phyloP scores from a whole-genome alignment of 2,113 vertebrate species.

The Microtus ochrogaster region DNA sequence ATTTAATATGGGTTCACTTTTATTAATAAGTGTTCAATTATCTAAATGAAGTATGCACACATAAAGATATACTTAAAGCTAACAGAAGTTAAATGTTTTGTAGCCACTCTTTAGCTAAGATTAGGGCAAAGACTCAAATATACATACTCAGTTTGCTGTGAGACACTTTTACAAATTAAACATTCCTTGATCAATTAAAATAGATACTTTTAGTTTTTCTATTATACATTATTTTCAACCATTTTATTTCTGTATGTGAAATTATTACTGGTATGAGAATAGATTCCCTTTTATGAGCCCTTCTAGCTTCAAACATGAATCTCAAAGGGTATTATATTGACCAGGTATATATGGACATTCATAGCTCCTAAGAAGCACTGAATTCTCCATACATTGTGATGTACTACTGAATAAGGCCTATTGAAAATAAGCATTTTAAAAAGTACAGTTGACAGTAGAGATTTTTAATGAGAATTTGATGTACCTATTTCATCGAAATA shows the following conservation, averaged over 20 bases:
- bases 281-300: background rate
- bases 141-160: background rate
- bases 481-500: background rate
- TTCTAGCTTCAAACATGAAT: conserved; percentile 30
- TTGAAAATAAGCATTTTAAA: conserved; percentile 2
- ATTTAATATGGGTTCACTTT: background rate
- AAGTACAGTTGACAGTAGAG: background rate
- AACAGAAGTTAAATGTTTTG: background rate
- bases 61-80: background rate
- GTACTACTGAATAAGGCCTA: background rate
- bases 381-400: background rate
- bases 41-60: background rate
- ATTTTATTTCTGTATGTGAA: background rate
- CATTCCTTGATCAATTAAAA: background rate
- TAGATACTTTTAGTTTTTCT: background rate
- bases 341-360: background rate
- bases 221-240: background rate
- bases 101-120: background rate
- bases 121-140: background rate
- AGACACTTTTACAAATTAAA: background rate
- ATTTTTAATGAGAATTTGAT: background rate
- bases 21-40: background rate
- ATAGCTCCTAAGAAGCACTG: background rate
- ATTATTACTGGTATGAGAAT: background rate
- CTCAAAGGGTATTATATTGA: conserved; percentile 40